Base-by-base conservation (phyloP, 1,140 invertebrate species). In the Piezodorus guildinii region DNA sequence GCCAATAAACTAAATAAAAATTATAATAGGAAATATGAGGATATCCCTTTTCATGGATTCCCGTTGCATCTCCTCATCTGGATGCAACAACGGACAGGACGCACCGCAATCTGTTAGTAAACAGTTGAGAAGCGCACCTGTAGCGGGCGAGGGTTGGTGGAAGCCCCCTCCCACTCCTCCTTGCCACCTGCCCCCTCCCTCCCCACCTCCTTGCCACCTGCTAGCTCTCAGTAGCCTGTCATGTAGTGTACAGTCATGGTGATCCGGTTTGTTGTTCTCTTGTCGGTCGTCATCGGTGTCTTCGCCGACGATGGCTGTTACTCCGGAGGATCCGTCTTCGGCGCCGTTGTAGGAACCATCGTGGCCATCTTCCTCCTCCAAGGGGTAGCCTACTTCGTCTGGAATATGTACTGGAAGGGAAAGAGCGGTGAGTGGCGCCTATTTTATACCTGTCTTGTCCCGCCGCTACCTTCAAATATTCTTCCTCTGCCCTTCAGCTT, bases 351-450 rank as follows among this genome's bases (percentile, higher is more conserved):
- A 5, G 52, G 52, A 3, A 56, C 52, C 15, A 25, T 56, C 52
- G 2, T 56, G 4, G 52, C 52, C 19, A 56, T 56, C 17, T 56
- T 56, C 23, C 4, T 56, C 52, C 19, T 56, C 17, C 52, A 56
- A 23, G 52, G 23, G 3, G 19, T 15, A 21, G 17, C 6, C 17
- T 56, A 56, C 52, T 56, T 56, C 15, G 19, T 56, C 17, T 56
- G 52, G 52, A 56, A 56, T 25, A 23, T 56, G 52, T 56, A 56
- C 52, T 56, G 52, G 52, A 56, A 56, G 23, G 52, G 52, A 21
- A 56, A 56, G 23, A 56, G 52, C 12, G 52, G 52, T 56, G 14
- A 56, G 52, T 56, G n/a, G 46, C 21, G 34, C 34, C 34, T 39
- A 39, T 39, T 39, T 39, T 39, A 39, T 39, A 39, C 34, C 34